These are phyloP conservation scores for Cryptotis parvus DNA, from an alignment of 2,113 vertebrate genomes.

Conservation along the genomic window DNA sequence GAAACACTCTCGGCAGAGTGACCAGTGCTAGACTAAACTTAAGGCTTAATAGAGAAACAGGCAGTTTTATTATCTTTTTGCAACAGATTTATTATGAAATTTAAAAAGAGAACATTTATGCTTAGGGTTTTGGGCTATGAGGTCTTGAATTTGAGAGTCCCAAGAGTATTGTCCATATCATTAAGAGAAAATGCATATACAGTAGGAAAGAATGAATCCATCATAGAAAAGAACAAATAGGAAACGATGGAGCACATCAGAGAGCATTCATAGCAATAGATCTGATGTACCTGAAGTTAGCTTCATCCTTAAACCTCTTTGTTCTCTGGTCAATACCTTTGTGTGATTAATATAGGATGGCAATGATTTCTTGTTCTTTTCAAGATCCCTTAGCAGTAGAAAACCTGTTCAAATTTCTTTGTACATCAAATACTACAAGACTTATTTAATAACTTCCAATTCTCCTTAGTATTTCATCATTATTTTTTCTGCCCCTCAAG, in stretches of 20 bases:
- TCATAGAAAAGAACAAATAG: neutral
- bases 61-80: neutral
- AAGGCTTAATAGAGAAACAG: neutral
- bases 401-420: neutral
- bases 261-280: neutral
- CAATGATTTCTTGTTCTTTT: neutral
- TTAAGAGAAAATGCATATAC: neutral
- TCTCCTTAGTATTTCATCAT: neutral
- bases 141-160: neutral
- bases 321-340: neutral
- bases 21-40: too few relatives aligned
- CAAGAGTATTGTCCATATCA: neutral
- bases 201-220: neutral
- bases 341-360: neutral
- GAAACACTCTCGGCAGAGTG: neutral
- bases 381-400: constrained; percentile 1
- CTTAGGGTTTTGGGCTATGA: neutral
- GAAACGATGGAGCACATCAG: neutral
- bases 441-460: constrained; percentile 37
- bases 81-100: too few relatives aligned
- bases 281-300: neutral
- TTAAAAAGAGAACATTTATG: neutral
- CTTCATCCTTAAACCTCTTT: neutral
- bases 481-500: too few relatives aligned
- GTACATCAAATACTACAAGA: neutral